Base-by-base conservation (phyloP, 2,113 vertebrate species). In the Daubentonia madagascariensis region DNA sequence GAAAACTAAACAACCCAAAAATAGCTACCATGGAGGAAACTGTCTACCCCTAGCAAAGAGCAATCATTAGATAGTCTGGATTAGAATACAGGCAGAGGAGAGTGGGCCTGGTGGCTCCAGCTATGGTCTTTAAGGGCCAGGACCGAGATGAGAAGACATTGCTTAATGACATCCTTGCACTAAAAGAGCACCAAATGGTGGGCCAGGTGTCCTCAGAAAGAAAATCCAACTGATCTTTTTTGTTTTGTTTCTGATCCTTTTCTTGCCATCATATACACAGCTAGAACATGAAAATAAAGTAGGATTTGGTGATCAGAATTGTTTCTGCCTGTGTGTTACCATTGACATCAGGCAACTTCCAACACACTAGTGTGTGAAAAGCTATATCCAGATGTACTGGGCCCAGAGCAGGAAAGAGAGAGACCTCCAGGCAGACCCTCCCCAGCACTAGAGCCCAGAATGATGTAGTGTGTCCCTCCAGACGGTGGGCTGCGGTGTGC, bases 91-190 rank as follows among this genome's bases (percentile, higher is more conserved):
- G 22, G 32, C 88, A 40, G 61, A 45, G 59, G 17, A 22, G 30
- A 52, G 30, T 5, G 1, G 37, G 2, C 2, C 52, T 5, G 4
- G 0, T 20, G 50, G 9, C 7, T n/a, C 22, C 28, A 18, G 30
- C 1, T 30, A 0, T n/a, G 30, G 20, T 59, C 59, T 30, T 70
- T 40, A 35, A n/a, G 2, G 30, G 50, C 18, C 23, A 45, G 37
- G 5, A 8, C 6, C 17, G 43, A 90, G 88, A 90, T 14, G 16
- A 22, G 6, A 9, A 25, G 4, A 9, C 13, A 0, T 30, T n/a
- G 37, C 14, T 35, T 32, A 25, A 57, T 1, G 6, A 5, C 16
- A 5, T 23, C 11, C 22, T 61, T 35, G 20, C 1, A 37, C 28
- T 0, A 2, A 80, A 28, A 52, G 10, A 52, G 50, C 75, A 50